Evolutionary conservation across 2,113 vertebrate genomes (phyloP).

Genomic region (Elephantulus edwardii): DNA sequence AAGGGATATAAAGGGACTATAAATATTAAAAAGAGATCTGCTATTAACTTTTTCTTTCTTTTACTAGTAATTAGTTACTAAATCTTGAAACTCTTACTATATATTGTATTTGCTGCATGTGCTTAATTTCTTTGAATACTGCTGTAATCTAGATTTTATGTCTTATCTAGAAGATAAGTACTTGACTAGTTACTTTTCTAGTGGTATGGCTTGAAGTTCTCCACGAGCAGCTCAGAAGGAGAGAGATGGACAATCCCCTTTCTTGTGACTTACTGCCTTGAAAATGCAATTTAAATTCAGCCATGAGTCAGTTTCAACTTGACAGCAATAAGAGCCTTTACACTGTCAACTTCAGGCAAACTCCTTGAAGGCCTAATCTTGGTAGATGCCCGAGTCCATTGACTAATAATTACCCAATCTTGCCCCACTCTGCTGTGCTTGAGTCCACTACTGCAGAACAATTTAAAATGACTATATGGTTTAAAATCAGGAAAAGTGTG

Average conservation of each 20-base stretch:
- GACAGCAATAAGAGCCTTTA: too few species aligned
- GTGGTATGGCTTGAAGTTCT: too few species aligned
- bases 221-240: too few species aligned
- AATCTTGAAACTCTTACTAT: not conserved
- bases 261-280: too few species aligned
- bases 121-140: not conserved
- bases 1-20: not conserved
- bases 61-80: not conserved
- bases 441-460: not conserved
- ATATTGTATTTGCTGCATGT: not conserved
- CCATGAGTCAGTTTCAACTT: too few species aligned
- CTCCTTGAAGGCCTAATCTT: not conserved
- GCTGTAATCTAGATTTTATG: slow-evolving; percentile 8
- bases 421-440: not conserved
- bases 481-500: too few species aligned
- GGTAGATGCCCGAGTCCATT: not conserved
- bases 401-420: not conserved
- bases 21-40: not conserved
- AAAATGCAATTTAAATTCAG: too few species aligned
- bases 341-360: not conserved
- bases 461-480: not conserved
- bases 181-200: slow-evolving; percentile 21
- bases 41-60: not conserved
- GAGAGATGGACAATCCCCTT: too few species aligned
- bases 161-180: not conserved